Evolutionary conservation across 2,888 invertebrate species (phyloP).

Genomic region (Tethea ocularis): DNA sequence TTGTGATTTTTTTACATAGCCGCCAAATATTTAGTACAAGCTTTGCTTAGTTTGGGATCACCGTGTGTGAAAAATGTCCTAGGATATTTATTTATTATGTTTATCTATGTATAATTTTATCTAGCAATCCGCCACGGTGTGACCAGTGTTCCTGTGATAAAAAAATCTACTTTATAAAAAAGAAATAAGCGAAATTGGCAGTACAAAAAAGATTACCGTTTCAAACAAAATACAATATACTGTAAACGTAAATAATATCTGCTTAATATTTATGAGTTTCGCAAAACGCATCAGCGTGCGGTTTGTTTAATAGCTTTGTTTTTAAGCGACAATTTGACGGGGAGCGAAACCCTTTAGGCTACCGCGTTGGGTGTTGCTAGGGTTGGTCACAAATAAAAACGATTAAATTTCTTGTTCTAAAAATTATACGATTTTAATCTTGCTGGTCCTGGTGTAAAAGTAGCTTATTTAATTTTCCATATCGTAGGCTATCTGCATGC

Average conservation of each 20-base stretch:
- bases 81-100: no score
- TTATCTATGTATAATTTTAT: no score
- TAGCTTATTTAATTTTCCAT: no score
- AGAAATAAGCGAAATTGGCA: background rate
- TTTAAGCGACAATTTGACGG: slow-evolving; percentile 79
- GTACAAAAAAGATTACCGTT: slow-evolving; percentile 6
- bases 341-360: slow-evolving; percentile 76
- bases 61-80: no score
- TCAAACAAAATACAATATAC: slow-evolving; percentile 12
- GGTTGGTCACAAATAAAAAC: slow-evolving; percentile 44
- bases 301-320: slow-evolving; percentile 82
- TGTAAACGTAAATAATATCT: slow-evolving; percentile 25
- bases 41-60: no score
- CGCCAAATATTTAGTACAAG: no score
- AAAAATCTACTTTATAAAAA: background rate
- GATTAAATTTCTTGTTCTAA: no score
- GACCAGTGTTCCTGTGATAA: background rate
- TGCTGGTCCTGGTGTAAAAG: no score
- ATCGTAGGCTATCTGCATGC: no score
- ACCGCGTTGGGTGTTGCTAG: slow-evolving; percentile 55
- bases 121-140: no score
- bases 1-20: no score
- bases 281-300: slow-evolving; percentile 79
- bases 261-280: slow-evolving; percentile 80
- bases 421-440: no score